These are phyloP conservation scores for Babyrousa celebensis DNA, from an alignment of 2,797 vertebrate species.

Conservation along the genomic window DNA sequence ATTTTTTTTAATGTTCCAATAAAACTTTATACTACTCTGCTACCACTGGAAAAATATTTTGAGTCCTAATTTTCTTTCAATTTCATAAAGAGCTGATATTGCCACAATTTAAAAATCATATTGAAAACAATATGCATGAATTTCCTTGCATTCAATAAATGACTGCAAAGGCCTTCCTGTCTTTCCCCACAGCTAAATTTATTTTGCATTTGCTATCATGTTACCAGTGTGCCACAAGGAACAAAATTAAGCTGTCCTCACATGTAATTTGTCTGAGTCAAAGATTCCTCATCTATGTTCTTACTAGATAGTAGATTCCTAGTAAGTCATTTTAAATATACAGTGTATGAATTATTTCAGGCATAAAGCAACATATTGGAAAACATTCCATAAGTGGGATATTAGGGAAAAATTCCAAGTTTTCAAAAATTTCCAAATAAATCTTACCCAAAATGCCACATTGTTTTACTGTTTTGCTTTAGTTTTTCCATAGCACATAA, in stretches of 20 bases:
- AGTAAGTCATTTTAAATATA: slow-evolving; percentile 1
- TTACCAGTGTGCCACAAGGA: slow-evolving; percentile 1
- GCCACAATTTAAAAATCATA: neutral
- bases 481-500: neutral
- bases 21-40: neutral
- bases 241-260: neutral
- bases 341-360: neutral
- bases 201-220: neutral
- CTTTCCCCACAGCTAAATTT: slow-evolving; percentile 1
- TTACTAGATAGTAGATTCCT: neutral
- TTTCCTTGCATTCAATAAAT: neutral
- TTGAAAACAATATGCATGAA: slow-evolving; percentile 17
- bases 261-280: neutral
- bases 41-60: slow-evolving; percentile 44
- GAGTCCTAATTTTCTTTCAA: slow-evolving; percentile 55
- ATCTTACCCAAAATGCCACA: neutral
- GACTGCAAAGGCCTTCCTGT: neutral
- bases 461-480: neutral
- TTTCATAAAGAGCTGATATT: slow-evolving; percentile 61
- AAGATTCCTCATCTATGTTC: neutral
- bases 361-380: neutral
- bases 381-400: neutral
- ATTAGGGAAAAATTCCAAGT: neutral
- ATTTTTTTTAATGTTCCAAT: neutral
- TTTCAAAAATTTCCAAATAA: neutral